These are phyloP conservation scores for Meleagris gallopavo DNA, from an alignment of 2,113 vertebrate genomes.

Conservation along the genomic window DNA sequence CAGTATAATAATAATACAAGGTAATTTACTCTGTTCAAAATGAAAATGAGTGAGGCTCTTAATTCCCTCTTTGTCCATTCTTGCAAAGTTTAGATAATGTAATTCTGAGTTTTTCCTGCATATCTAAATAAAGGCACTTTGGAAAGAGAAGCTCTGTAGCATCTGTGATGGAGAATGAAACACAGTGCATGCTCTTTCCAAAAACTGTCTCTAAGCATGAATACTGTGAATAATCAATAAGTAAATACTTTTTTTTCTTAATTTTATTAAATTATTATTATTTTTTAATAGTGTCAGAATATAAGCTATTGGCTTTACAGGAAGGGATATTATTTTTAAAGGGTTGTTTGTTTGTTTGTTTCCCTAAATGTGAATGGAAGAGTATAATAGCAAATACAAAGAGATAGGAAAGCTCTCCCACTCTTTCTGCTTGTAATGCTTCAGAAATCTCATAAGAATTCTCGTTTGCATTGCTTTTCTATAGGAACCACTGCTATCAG, in stretches of 20 bases:
- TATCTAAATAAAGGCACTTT: background rate
- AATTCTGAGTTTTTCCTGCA: accelerated
- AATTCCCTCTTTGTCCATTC: background rate
- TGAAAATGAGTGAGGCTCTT: background rate
- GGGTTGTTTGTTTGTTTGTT: background rate
- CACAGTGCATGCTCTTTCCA: background rate
- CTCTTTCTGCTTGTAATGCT: background rate
- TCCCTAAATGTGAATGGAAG: background rate
- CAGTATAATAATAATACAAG: background rate
- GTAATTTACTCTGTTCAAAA: background rate
- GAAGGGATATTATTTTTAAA: background rate
- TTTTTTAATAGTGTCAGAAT: background rate
- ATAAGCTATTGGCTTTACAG: background rate
- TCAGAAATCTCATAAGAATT: background rate
- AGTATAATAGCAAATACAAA: background rate
- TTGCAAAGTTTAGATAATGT: background rate
- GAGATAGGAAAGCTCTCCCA: background rate
- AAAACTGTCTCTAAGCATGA: background rate
- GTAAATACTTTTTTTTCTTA: no score
- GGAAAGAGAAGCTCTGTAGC: background rate
- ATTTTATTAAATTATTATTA: no score
- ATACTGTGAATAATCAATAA: background rate
- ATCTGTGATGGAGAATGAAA: background rate
- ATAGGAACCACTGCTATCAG: background rate
- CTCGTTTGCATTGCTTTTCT: background rate